phyloP scores from a whole-genome alignment of 2,113 vertebrate species.

The Fregata magnificens region DNA sequence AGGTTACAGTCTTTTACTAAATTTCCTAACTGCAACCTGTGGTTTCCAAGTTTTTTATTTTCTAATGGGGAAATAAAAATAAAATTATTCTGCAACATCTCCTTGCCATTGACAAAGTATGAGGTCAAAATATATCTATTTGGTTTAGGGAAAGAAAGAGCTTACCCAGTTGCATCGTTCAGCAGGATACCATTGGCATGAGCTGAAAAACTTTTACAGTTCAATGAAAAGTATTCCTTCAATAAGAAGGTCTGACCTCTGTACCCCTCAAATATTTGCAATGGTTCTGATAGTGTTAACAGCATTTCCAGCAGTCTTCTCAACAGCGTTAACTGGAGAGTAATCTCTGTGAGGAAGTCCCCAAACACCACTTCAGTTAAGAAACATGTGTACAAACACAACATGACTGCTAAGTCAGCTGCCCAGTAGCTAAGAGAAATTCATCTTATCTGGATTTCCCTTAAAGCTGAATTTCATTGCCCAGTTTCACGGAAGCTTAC shows the following conservation, averaged over 20 bases:
- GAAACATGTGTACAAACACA: background rate
- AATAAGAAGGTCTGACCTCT: background rate
- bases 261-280: background rate
- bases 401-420: background rate
- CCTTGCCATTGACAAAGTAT: background rate
- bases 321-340: background rate
- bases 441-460: background rate
- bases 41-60: background rate
- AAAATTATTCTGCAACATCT: background rate
- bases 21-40: background rate
- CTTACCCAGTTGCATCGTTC: background rate
- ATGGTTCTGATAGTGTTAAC: background rate
- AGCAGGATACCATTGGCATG: background rate
- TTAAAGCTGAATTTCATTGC: background rate
- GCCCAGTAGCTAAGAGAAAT: background rate
- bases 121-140: background rate
- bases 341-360: background rate
- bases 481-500: background rate
- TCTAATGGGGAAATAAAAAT: background rate
- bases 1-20: background rate
- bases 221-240: background rate
- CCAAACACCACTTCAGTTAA: background rate
- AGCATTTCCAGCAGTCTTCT: background rate
- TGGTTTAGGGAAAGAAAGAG: background rate
- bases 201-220: background rate